These are phyloP conservation scores for Agrenia bidenticulata DNA, from an alignment of 2,888 invertebrate species.

Conservation along the genomic window DNA sequence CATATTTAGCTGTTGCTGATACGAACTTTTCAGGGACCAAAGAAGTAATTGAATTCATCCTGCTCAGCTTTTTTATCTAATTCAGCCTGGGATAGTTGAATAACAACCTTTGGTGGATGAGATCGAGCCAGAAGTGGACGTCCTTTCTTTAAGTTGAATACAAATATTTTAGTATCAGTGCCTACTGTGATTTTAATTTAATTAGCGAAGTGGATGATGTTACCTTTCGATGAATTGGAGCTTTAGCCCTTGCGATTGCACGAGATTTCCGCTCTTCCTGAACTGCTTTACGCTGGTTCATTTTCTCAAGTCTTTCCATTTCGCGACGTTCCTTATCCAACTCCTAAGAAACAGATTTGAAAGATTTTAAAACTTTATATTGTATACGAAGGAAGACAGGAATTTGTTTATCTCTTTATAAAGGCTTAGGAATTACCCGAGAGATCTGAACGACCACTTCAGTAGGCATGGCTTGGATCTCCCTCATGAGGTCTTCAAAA, in stretches of 20 bases:
- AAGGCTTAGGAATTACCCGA: slow-evolving; percentile 30
- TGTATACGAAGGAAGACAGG: background rate
- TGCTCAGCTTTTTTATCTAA: slow-evolving; percentile 50
- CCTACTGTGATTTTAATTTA: background rate
- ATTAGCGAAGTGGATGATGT: background rate
- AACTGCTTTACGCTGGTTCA: slow-evolving; percentile 37
- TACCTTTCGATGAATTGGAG: slow-evolving; percentile 48
- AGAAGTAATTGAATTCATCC: slow-evolving; percentile 52
- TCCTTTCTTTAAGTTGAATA: no score
- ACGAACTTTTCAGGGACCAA: slow-evolving; percentile 41
- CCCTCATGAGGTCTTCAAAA: slow-evolving; percentile 51
- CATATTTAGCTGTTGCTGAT: no score
- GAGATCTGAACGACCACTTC: slow-evolving; percentile 51
- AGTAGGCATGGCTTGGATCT: slow-evolving; percentile 50
- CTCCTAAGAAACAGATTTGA: slow-evolving; percentile 31
- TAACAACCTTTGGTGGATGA: slow-evolving; percentile 46
- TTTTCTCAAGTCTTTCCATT: slow-evolving; percentile 44
- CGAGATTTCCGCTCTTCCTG: slow-evolving; percentile 40
- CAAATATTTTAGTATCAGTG: background rate
- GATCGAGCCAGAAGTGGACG: slow-evolving; percentile 45
- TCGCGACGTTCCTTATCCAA: slow-evolving; percentile 52
- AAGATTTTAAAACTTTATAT: background rate
- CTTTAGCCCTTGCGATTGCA: slow-evolving; percentile 44
- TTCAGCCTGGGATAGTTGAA: slow-evolving; percentile 47
- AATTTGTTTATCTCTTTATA: background rate